Evolutionary conservation across 2,797 vertebrate genomes (phyloP).

Genomic region (Loris lydekkerianus): DNA sequence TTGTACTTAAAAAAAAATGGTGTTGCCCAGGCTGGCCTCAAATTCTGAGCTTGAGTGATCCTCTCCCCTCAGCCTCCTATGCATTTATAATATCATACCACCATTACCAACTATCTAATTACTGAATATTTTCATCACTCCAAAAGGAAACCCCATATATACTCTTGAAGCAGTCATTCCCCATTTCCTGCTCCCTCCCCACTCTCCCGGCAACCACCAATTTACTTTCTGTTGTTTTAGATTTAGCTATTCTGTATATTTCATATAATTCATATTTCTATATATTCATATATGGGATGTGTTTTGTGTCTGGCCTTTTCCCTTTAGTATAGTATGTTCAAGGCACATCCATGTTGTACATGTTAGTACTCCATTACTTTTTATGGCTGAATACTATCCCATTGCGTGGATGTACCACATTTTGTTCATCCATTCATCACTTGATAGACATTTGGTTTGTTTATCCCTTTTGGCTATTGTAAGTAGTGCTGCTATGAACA

Average conservation of each 20-base stretch:
- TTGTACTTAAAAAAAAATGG: neutral
- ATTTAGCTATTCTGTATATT: neutral
- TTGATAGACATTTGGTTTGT: neutral
- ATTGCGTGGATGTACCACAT: neutral
- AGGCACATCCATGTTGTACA: neutral
- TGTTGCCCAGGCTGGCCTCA: neutral
- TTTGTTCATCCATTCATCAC: neutral
- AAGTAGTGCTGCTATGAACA: neutral
- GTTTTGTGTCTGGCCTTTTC: neutral
- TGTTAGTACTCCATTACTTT: neutral
- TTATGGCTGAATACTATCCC: neutral
- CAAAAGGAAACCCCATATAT: neutral
- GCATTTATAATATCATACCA: neutral
- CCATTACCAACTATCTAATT: neutral
- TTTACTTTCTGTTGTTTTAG: neutral
- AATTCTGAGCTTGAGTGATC: neutral
- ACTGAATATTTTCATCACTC: neutral
- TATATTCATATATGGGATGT: neutral
- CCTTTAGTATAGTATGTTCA: neutral
- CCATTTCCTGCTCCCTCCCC: neutral
- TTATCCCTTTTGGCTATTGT: neutral
- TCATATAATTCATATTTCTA: neutral
- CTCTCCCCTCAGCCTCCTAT: neutral
- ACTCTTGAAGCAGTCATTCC: neutral
- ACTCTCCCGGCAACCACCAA: neutral